Base-by-base conservation (phyloP, 2,797 vertebrate genomes). In the Lemur catta region DNA sequence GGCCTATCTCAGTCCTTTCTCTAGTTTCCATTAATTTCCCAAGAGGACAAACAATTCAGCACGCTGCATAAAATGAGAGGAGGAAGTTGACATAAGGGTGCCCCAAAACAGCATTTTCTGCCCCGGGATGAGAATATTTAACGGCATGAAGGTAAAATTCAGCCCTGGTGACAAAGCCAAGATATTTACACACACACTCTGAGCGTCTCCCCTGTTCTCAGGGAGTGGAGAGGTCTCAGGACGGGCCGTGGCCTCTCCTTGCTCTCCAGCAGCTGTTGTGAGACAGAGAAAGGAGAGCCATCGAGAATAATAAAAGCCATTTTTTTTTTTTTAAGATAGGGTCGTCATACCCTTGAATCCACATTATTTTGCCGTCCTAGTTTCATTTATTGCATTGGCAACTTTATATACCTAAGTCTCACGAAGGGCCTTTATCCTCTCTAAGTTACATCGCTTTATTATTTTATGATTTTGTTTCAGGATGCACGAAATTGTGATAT, bases 1-100 rank as follows among this genome's bases (percentile, higher is more conserved):
- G 97, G 96, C 85, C 72, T 28, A 89, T 92, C 95, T 95, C 95
- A 97, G 91, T 91, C 61, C 92, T 98, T 98, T 65, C 91, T 95
- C 93, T 93, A 91, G 89, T 96, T 98, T 95, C 84, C 91, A 87
- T 72, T 98, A 97, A 98, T 98, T 98, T 98, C 98, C 98, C 98
- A 97, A 71, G 98, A 98, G 98, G 74, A 97, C 87, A 92, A 96
- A 94, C 93, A 96, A 93, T 93, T 84, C 57, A 14, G 13, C 69
- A 33, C 82, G 71, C 92, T 94, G 81, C 94, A 84, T 84, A 95
- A 95, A 97, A 97, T 90, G 81, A 95, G 93, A 97, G 79, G 79
- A 95, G 88, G 72, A 89, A 97, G 94, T 80, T 30, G 55, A 71
- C 76, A 96, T 80, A 97, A 93, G 13, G 26, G 55, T 74, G 69